Base-by-base conservation (phyloP, 2,797 vertebrate genomes). In the Sciaenops ocellatus region DNA sequence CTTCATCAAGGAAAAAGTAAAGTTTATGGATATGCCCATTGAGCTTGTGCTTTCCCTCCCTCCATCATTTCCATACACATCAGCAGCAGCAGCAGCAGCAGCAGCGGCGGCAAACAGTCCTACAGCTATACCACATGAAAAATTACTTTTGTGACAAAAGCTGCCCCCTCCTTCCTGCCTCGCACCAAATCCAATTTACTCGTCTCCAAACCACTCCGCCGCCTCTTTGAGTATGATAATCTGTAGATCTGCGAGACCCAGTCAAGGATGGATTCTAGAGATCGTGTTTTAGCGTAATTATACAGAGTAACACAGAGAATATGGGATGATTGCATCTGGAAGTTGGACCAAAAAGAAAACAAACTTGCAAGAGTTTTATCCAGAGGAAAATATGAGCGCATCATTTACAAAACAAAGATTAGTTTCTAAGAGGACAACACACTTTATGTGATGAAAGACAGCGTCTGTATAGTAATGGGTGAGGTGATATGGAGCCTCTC, bases 111-210 rank as follows among this genome's bases (percentile, higher is more conserved):
- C 73, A 54, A 57, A 62, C 44, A 38, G 30, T 81, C 78, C 83
- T 82, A 63, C 86, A 79, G 82, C 81, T 44, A 67, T 22, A 61
- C 54, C 59, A 60, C 56, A 69, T 79, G 73, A 80, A 69, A 83
- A 79, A 92, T 79, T 2, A 68, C 64, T 78, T 82, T 74, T 48
- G 44, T 76, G 51, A 88, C 71, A 75, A 84, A 90, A 81, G 34
- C 65, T 56, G 22, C 63, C 60, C 30, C 64, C 73, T 77, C 79
- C 52, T 79, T 46, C 73, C 56, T 59, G 56, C 10, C 60, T 63
- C 73, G 55, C 28, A 67, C 61, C 57, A 85, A 91, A 91, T 89
- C 66, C 60, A 86, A 84, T 89, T 90, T 83, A 59, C 65, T 85
- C 28, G 5, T 62, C 83, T 84, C 50, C 28, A 71, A 83, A 80